Evolutionary conservation across 2,797 vertebrate genomes (phyloP).

Genomic region (Calcarius lapponicus): DNA sequence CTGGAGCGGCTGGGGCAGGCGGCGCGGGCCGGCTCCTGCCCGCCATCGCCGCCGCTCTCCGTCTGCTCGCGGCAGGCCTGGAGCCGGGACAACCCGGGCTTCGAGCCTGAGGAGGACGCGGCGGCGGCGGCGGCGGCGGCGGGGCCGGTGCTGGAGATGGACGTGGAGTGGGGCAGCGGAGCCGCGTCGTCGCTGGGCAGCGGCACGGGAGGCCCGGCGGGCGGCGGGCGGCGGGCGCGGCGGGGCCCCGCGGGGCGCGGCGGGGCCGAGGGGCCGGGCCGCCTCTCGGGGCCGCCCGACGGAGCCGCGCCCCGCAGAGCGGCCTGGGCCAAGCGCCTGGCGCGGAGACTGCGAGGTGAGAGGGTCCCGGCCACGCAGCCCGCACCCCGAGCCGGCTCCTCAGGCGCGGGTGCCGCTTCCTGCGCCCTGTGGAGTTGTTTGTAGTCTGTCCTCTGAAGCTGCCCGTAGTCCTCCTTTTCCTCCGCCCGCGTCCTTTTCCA

Average conservation of each 20-base stretch:
- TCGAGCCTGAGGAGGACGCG: conserved; percentile 92
- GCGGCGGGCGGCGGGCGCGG: conserved; percentile 63
- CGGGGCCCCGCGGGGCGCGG: not conserved
- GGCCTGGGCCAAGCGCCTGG: conserved; percentile 83
- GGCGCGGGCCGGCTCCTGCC: conserved; percentile 70
- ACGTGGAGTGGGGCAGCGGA: conserved; percentile 88
- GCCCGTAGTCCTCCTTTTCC: not conserved
- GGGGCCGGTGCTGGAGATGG: conserved; percentile 82
- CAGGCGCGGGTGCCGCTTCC: not conserved
- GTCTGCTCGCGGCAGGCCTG: conserved; percentile 90
- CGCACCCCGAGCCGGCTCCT: accelerated
- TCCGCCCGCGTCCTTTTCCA: accelerated
- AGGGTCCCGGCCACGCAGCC: not conserved
- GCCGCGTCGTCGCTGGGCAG: conserved; percentile 47
- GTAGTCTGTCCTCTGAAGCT: not conserved
- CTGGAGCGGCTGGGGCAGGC: conserved; percentile 73
- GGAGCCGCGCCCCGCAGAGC: conserved; percentile 70
- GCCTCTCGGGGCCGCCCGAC: conserved; percentile 69
- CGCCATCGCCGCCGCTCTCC: conserved; percentile 83
- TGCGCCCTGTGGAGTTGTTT: no score
- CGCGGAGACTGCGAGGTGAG: conserved; percentile 88
- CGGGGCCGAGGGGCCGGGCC: conserved; percentile 52
- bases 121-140: not conserved
- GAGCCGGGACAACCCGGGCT: conserved; percentile 95
- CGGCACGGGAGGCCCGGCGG: not conserved